Percentiles rank a stretch among this genome's conserved stretches.
Evolutionary conservation across 2,797 vertebrate species (phyloP).

Genomic region (Typhlichthys eigenmanni): DNA sequence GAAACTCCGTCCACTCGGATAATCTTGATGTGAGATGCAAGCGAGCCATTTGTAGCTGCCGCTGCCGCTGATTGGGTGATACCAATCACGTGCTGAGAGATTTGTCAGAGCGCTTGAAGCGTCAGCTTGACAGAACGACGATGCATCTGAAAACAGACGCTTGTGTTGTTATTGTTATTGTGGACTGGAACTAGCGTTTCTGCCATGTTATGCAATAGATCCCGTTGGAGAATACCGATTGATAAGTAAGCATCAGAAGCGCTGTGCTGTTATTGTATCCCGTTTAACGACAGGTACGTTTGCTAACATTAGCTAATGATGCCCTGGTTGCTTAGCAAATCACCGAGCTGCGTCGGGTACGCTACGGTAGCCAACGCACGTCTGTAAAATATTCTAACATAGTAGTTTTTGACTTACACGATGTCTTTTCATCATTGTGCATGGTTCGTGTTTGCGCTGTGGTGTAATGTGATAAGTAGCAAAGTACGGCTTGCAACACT

Average conservation of each 20-base stretch:
- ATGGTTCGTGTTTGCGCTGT: background rate
- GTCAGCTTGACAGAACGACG: slow-evolving; percentile 22
- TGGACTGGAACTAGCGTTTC: background rate
- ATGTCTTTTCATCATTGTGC: background rate
- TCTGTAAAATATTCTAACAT: background rate
- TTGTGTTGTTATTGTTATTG: slow-evolving; percentile 42
- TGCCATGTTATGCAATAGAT: too few relatives aligned
- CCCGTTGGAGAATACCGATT: background rate
- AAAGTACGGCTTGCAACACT: background rate
- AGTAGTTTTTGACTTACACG: background rate
- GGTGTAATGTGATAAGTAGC: background rate
- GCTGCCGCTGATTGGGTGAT: slow-evolving; percentile 61
- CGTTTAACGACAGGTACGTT: slow-evolving; percentile 48
- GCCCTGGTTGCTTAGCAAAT: slow-evolving; percentile 37
- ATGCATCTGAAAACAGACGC: slow-evolving; percentile 27
- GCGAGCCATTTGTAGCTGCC: slow-evolving; percentile 18
- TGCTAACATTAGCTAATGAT: slow-evolving; percentile 56
- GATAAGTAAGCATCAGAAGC: slow-evolving; percentile 6
- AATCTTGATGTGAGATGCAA: rapidly evolving
- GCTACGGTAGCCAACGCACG: background rate
- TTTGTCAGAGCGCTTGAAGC: slow-evolving; percentile 47
- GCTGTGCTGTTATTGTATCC: slow-evolving; percentile 5
- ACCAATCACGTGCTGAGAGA: slow-evolving; percentile 20
- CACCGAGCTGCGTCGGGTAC: background rate
- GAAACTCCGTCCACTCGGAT: slow-evolving; percentile 18